Evolutionary conservation across 2,888 invertebrate species (phyloP).

Genomic region (Pardosa pseudoannulata): DNA sequence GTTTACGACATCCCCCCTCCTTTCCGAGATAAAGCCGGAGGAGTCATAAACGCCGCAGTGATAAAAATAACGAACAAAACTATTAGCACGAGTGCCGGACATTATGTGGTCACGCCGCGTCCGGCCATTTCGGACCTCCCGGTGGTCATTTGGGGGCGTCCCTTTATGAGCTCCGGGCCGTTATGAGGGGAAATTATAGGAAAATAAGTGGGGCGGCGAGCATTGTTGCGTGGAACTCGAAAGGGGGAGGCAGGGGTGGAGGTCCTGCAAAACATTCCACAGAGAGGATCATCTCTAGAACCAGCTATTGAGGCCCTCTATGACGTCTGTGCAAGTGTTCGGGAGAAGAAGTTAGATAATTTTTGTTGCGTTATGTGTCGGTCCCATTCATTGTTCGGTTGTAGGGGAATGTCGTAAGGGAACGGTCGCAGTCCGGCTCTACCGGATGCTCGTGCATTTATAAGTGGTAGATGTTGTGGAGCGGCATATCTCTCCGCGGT

Average conservation of each 20-base stretch:
- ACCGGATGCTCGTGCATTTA: too few relatives aligned
- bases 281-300: not conserved
- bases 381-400: not conserved
- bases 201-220: slow-evolving; percentile 33
- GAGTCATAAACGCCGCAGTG: slow-evolving; percentile 36
- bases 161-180: slow-evolving; percentile 25
- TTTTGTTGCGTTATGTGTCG: not conserved
- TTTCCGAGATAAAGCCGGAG: not conserved
- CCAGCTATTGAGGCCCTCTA: not conserved
- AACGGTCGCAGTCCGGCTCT: too few relatives aligned
- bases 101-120: slow-evolving; percentile 17
- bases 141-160: not conserved
- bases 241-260: not conserved
- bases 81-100: slow-evolving; percentile 16
- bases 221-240: not conserved
- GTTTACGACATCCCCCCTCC: not conserved
- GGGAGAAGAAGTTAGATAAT: not conserved
- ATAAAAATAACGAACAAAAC: slow-evolving; percentile 44
- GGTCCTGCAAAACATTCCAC: not conserved
- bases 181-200: slow-evolving; percentile 42
- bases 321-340: not conserved
- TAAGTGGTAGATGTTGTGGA: too few relatives aligned
- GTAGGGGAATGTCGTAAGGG: not conserved
- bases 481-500: too few relatives aligned
- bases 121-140: slow-evolving; percentile 16